Conservation (phyloP, 2,113 vertebrate genomes). For the Osmerus mordax region DNA sequence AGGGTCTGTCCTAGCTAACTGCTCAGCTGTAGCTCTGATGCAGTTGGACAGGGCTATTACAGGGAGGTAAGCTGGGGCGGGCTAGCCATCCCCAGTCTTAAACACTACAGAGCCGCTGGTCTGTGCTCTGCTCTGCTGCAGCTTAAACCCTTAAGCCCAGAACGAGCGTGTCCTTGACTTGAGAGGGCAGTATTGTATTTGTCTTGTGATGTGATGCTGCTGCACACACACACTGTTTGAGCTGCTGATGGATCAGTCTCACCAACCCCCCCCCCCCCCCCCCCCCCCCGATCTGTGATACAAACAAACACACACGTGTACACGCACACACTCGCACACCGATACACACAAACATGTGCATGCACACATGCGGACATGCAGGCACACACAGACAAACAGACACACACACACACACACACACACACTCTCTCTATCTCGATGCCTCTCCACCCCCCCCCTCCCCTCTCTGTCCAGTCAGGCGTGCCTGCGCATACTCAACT, state of each 20-base stretch:
- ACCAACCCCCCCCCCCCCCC: constrained; percentile 9
- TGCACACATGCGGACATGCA: constrained; percentile 6
- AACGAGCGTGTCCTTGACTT: constrained; percentile 66
- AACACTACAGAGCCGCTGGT: background rate
- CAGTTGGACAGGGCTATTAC: constrained; percentile 1
- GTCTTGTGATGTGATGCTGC: constrained; percentile 56
- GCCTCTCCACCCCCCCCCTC: constrained; percentile 59
- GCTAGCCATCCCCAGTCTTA: background rate
- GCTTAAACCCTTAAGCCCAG: constrained; percentile 14
- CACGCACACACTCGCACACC: constrained; percentile 6
- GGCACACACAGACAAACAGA: constrained; percentile 7
- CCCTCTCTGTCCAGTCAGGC: constrained; percentile 60
- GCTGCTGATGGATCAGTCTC: constrained; percentile 63
- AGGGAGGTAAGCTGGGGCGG: background rate
- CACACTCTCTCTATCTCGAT: background rate
- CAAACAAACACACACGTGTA: constrained; percentile 17
- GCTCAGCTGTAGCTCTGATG: background rate
- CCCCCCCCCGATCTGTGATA: constrained; percentile 25
- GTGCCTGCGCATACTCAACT: constrained; percentile 83
- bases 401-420: background rate
- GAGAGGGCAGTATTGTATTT: constrained; percentile 64
- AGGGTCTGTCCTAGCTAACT: background rate
- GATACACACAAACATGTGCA: constrained; percentile 13
- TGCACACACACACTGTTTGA: constrained; percentile 46
- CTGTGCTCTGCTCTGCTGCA: background rate